These are phyloP conservation scores for Toxostoma redivivum DNA, from an alignment of 2,113 vertebrate species.

Conservation along the genomic window DNA sequence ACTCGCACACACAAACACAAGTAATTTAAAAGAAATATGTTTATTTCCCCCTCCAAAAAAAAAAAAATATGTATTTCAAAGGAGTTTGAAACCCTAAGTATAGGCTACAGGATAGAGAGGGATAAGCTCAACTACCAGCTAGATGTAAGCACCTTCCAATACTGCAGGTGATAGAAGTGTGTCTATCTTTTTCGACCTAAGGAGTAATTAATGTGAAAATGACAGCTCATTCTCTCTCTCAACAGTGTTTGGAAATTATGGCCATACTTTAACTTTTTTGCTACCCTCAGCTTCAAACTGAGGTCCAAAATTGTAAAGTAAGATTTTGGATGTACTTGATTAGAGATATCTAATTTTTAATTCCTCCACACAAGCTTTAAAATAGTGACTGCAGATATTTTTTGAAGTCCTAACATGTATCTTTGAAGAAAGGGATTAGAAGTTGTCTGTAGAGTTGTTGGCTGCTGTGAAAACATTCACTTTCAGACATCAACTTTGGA, in stretches of 20 bases:
- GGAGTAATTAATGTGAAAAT: not conserved
- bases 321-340: not conserved
- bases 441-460: not conserved
- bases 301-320: not conserved
- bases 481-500: not conserved
- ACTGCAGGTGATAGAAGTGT: not conserved
- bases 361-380: not conserved
- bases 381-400: not conserved
- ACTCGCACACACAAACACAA: not conserved
- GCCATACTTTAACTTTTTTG: not conserved
- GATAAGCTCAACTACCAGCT: not conserved
- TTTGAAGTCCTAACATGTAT: not conserved
- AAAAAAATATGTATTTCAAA: not conserved
- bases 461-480: not conserved
- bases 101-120: not conserved
- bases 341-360: not conserved
- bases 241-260: not conserved
- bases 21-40: not conserved
- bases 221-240: not conserved
- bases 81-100: not conserved
- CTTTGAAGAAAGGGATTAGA: not conserved
- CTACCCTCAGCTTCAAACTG: not conserved
- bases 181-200: not conserved
- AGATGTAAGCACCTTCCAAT: not conserved
- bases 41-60: not conserved